Evolutionary conservation across 2,797 vertebrate genomes (phyloP), one percentile per base, ranked within the genome.

Genomic region (Spea hammondii): DNA sequence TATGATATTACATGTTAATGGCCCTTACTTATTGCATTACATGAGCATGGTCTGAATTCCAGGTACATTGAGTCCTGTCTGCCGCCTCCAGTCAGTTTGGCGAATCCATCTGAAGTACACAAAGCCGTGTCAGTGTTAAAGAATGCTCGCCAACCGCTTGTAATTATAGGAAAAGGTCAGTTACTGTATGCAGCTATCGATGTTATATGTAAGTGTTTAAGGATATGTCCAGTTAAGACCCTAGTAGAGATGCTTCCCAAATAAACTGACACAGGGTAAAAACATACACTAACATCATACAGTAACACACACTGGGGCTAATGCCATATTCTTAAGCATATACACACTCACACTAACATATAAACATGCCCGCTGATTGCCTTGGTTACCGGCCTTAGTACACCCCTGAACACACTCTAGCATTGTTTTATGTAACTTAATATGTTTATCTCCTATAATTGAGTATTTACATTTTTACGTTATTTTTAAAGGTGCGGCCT

Each of bases 91-190:
- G 1, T 95, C 71, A 92, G 94, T 84, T 76, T 88, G 77, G 95
- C 96, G 8, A 90, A 94, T 8, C 51, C 71, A 0, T 62, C 83
- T 6, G 90, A 93, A 3, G 84, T 98, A 5, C 74, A 67, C 3
- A 74, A 83, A 76, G 96, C 97, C 13, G 79, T 85, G 0, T 87
- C 91, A 60, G 66, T 93, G 14, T 77, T 99, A 74, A 91, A 89
- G 88, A 79, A 71, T 17, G 92, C 97, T 77, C 89, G 89, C 82
- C 91, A 92, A 67, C 98, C 98, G 6, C 91, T 99, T 59, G 82
- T 98, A 13, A 93, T 99, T 85, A 83, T 98, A 45, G 97, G 98
- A 60, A 99, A 99, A 96, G 98, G 97, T 98, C 92, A 48, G 49
- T 4, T 55, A 14, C 4, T 13, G 51, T 53, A 53, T 57, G 5